Evolutionary conservation across 2,797 vertebrate species (phyloP), one percentile per base, ranked within the genome.

Genomic region (Myripristis murdjan): DNA sequence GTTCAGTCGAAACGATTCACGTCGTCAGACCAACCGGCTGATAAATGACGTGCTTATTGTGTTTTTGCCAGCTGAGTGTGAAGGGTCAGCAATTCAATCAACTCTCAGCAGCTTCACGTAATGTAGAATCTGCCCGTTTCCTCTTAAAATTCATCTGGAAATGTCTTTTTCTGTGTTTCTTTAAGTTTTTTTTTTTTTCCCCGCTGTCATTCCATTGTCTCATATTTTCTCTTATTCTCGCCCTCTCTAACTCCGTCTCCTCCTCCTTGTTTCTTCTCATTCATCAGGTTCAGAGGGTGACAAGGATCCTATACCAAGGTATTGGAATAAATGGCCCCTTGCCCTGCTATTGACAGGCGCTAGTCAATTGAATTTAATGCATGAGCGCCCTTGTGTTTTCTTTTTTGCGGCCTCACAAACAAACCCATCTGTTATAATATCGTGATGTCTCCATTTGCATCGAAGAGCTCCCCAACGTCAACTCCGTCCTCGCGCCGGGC

Each of bases 351-450:
- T 62, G 76, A 78, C 87, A 89, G 69, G 58, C 65, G 66, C 66
- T 24, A 56, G 75, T 91, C 90, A 86, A 83, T 90, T 90, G 77
- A 85, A 82, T 88, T 84, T 83, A 91, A 91, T 81, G 83, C 81
- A 83, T 73, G 89, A 84, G 79, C 90, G 87, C 89, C 70, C 79
- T 86, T 72, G 68, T 84, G 73, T 88, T 89, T 79, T 84, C 66
- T n/a, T n/a, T 70, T 48, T 37, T 64, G 81, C 58, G 44, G 55
- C 70, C 77, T 70, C 15, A 9, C 77, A 86, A 89, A 89, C 79
- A 86, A 83, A 83, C 76, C 87, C 78, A 88, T 94, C 89, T 86
- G 87, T 91, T 89, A 65, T 73, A 85, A 91, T 90, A 79, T 77
- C 24, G 65, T 66, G 58, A 91, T 64, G 78, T 82, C 84, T 81